A percentile compares a stretch with the other conserved stretches of the same genome.
Conservation (phyloP, 1,140 invertebrate genomes). For the Trichomalopsis sarcophagae region DNA sequence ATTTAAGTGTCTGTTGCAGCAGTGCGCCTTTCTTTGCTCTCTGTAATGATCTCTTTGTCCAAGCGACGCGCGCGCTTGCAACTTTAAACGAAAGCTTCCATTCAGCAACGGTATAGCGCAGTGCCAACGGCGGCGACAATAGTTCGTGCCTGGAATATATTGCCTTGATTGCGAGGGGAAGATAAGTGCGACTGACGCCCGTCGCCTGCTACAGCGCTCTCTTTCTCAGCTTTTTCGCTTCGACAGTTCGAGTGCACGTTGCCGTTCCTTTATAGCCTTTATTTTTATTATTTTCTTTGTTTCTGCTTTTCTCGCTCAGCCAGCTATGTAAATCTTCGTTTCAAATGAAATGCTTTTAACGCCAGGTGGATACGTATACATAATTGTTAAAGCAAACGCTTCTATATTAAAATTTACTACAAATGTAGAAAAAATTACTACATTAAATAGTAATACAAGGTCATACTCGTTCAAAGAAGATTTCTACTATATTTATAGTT, state of each 20-base stretch:
- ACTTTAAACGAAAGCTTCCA: constrained; percentile 69
- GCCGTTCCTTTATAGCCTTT: background rate
- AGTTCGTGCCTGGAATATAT: constrained; percentile 68
- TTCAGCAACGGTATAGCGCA: constrained; percentile 56
- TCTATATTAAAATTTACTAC: too few species aligned
- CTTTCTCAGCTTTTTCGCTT: constrained; percentile 23
- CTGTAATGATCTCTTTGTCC: constrained; percentile 73
- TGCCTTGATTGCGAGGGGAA: constrained; percentile 67
- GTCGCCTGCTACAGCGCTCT: constrained; percentile 8
- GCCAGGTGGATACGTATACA: background rate
- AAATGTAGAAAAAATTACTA: too few species aligned
- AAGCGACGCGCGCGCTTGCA: constrained; percentile 58
- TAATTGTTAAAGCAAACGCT: background rate
- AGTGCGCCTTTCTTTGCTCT: constrained; percentile 62
- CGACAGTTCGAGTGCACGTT: constrained; percentile 16
- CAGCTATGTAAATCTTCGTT: background rate
- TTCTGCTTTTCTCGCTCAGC: background rate
- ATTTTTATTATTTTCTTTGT: background rate
- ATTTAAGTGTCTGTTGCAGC: constrained; percentile 67
- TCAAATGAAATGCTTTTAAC: constrained; percentile 1
- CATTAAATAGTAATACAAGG: too few species aligned
- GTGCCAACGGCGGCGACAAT: constrained; percentile 58
- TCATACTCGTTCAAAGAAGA: too few species aligned
- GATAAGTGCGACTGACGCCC: constrained; percentile 64
- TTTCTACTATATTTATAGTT: too few species aligned